A percentile compares a stretch with the other conserved stretches of the same genome.
Evolutionary conservation across 2,888 invertebrate genomes (phyloP).

Genomic region (Drosophila setosimentum): DNA sequence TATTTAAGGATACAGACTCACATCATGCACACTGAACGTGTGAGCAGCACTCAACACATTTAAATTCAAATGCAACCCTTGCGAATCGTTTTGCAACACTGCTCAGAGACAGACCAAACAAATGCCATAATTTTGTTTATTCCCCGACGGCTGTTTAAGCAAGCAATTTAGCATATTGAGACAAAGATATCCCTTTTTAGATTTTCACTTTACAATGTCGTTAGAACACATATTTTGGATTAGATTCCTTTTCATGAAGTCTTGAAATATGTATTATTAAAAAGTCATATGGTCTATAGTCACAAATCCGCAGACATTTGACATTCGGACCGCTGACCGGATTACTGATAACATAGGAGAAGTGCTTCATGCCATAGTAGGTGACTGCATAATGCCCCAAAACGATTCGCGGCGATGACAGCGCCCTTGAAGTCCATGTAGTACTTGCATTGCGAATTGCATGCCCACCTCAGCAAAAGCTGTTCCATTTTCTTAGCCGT

Average conservation of each 20-base stretch:
- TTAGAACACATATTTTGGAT: background rate
- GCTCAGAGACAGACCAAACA: background rate
- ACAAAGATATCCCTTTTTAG: background rate
- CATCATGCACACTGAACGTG: constrained; percentile 32
- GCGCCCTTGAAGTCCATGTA: constrained; percentile 94
- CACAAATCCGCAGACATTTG: constrained; percentile 34
- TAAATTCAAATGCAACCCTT: constrained; percentile 21
- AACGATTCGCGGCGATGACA: constrained; percentile 90
- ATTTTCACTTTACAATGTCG: background rate
- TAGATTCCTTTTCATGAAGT: background rate
- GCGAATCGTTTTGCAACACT: constrained; percentile 27
- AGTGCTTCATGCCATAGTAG: constrained; percentile 90
- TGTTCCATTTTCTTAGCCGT: background rate
- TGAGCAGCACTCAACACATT: background rate
- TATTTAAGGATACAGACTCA: background rate
- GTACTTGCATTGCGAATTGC: constrained; percentile 91
- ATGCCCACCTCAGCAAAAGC: constrained; percentile 87
- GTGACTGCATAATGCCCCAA: constrained; percentile 93
- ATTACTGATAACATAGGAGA: constrained; percentile 87
- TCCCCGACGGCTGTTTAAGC: background rate
- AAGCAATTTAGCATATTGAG: background rate
- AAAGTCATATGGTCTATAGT: no score
- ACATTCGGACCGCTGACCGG: constrained; percentile 38
- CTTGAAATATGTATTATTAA: no score
- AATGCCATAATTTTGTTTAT: background rate